A percentile compares a stretch with the other conserved stretches of the same genome.
phyloP scores from a whole-genome alignment of 2,888 invertebrate species.

The Plebejus argus region DNA sequence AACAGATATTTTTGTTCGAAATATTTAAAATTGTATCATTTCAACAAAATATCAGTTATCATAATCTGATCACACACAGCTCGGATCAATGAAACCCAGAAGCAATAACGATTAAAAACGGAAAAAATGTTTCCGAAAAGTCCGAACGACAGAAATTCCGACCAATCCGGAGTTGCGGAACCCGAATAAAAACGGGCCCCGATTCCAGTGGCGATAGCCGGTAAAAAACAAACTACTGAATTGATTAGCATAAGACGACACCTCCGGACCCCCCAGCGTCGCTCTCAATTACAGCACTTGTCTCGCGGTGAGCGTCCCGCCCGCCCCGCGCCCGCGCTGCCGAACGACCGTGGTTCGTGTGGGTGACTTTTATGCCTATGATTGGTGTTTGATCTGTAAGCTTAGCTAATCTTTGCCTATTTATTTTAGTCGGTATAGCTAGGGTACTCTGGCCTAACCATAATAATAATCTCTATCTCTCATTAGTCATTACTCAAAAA shows the following conservation, averaged over 20 bases:
- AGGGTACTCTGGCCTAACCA: no score
- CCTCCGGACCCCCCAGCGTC: constrained; percentile 70
- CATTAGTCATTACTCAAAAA: no score
- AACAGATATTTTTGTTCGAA: neutral
- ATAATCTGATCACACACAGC: constrained; percentile 15
- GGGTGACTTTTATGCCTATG: constrained; percentile 59
- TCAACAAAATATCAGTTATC: constrained; percentile 18
- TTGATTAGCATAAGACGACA: constrained; percentile 78
- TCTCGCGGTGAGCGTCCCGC: constrained; percentile 67
- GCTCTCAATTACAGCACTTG: constrained; percentile 78
- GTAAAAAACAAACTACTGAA: constrained; percentile 75
- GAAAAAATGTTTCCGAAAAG: constrained; percentile 31
- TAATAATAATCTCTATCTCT: no score
- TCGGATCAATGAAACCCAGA: constrained; percentile 29
- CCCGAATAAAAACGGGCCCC: constrained; percentile 56
- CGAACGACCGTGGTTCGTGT: constrained; percentile 68
- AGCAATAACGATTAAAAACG: constrained; percentile 33
- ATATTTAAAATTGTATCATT: neutral
- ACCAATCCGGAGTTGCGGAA: constrained; percentile 46
- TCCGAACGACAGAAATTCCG: constrained; percentile 33
- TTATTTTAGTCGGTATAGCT: no score
- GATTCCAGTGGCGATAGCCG: constrained; percentile 67
- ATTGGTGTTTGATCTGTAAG: neutral
- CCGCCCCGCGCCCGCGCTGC: constrained; percentile 59
- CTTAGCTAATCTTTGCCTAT: no score